A percentile compares a stretch with the other conserved stretches of the same genome.
phyloP scores from a whole-genome alignment of 2,888 invertebrate genomes.

The Limnephilus rhombicus region DNA sequence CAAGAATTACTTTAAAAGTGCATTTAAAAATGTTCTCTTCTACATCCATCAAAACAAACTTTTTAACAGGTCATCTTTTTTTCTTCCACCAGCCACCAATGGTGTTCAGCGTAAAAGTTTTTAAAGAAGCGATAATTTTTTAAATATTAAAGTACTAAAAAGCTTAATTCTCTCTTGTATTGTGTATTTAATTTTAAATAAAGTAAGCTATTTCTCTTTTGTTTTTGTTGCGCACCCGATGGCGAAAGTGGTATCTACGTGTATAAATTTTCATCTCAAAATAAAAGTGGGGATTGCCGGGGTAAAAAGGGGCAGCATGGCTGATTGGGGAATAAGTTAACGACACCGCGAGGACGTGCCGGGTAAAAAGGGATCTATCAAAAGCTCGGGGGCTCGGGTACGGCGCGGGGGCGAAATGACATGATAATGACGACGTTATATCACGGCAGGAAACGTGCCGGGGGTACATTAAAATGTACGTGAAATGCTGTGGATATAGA shows the following conservation, averaged over 20 bases:
- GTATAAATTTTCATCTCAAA: background rate
- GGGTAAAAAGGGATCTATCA: background rate
- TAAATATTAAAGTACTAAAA: background rate
- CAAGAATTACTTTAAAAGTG: background rate
- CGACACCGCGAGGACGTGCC: background rate
- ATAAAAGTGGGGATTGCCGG: constrained; percentile 6
- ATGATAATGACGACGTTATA: constrained; percentile 38
- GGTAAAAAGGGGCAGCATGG: background rate
- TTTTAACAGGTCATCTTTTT: background rate
- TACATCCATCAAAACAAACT: background rate
- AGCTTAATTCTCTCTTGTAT: background rate
- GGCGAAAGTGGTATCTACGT: background rate
- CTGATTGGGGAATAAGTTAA: constrained; percentile 27
- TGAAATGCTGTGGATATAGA: background rate
- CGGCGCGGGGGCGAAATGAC: constrained; percentile 4
- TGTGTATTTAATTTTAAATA: background rate
- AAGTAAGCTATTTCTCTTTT: background rate
- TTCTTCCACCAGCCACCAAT: background rate
- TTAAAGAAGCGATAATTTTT: background rate
- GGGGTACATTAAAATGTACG: constrained; percentile 26
- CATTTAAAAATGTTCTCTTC: background rate
- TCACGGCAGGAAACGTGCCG: constrained; percentile 23
- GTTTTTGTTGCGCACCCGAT: background rate
- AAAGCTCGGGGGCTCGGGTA: constrained; percentile 15
- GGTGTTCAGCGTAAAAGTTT: background rate